Conservation (phyloP, 2,797 vertebrate species). For the Pseudotriccus pelzelni region DNA sequence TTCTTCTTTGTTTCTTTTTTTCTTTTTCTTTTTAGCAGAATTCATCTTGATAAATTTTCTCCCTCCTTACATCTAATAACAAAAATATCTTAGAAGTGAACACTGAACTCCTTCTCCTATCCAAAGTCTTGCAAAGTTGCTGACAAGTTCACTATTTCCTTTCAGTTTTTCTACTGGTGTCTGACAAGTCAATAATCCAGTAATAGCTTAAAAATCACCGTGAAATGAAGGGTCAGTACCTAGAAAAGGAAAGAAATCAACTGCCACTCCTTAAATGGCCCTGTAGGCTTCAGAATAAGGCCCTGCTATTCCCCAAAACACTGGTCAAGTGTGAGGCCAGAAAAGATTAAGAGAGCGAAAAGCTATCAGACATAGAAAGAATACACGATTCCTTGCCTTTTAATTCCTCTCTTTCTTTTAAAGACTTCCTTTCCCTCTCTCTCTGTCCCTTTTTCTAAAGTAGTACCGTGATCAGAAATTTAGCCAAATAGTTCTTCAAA, state of each 20-base stretch:
- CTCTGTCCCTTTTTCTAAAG: not conserved
- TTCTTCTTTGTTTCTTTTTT: not conserved
- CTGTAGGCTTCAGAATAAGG: not conserved
- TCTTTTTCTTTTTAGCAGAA: not conserved
- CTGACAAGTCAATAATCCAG: not conserved
- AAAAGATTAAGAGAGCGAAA: not conserved
- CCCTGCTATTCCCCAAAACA: not conserved
- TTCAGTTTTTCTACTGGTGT: not conserved
- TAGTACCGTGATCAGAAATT: not conserved
- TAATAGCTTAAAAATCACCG: not conserved
- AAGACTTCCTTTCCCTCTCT: not conserved
- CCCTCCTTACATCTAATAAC: not conserved
- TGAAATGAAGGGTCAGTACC: not conserved
- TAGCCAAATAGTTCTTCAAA: not conserved
- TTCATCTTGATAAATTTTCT: not conserved
- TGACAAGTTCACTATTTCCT: not conserved
- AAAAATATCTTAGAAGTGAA: not conserved
- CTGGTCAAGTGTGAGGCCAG: not conserved
- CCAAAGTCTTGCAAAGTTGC: not conserved
- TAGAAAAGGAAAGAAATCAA: not conserved
- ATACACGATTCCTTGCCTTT: not conserved
- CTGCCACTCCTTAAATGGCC: not conserved
- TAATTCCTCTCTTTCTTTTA: not conserved
- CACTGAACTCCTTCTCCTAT: not conserved
- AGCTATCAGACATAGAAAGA: not conserved